A percentile compares a stretch with the other conserved stretches of the same genome.
Conservation (phyloP, 2,797 vertebrate species). For the Tenualosa ilisha region DNA sequence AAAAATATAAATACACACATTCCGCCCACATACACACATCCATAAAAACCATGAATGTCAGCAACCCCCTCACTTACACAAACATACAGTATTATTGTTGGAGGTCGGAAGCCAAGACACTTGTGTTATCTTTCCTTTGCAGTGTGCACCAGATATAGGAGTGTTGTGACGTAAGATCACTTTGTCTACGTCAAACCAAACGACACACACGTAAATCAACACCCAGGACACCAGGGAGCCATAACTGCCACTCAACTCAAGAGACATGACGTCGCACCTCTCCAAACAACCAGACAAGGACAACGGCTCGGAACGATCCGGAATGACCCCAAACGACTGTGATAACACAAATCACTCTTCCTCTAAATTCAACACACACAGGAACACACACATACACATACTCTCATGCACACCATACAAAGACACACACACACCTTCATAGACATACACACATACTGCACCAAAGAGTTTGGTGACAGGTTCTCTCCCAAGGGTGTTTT, state of each 20-base stretch:
- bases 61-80: background rate
- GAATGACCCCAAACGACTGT: background rate
- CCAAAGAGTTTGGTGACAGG: background rate
- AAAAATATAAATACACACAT: background rate
- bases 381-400: background rate
- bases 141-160: conserved; percentile 5
- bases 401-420: background rate
- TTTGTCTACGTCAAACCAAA: background rate
- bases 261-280: conserved; percentile 26
- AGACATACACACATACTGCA: conserved; percentile 11
- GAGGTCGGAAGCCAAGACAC: background rate
- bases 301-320: background rate
- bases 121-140: conserved; percentile 5
- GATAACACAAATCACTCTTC: background rate
- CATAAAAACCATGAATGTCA: background rate
- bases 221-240: background rate
- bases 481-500: background rate
- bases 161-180: background rate
- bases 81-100: background rate
- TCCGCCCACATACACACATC: background rate
- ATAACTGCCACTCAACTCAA: conserved; percentile 7
- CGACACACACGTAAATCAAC: background rate
- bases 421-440: background rate
- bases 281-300: background rate
- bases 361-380: background rate